phyloP scores from a whole-genome alignment of 2,113 vertebrate species.

The Cinclus mexicanus region DNA sequence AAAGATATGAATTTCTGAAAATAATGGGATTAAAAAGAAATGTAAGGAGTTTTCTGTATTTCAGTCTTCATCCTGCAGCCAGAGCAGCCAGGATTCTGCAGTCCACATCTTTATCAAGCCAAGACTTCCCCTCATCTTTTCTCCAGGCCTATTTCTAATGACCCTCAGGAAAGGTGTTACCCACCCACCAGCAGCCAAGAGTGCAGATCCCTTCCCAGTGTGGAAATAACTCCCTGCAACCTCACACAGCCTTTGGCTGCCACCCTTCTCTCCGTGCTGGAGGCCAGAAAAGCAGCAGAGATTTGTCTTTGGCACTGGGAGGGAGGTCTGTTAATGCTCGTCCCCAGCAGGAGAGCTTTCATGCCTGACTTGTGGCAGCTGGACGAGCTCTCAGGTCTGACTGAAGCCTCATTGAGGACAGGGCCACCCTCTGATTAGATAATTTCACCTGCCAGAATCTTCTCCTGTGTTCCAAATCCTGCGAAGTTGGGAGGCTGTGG shows the following conservation, averaged over 20 bases:
- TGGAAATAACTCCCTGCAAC: neutral
- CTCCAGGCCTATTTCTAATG: neutral
- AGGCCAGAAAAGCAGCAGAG: neutral
- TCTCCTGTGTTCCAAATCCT: neutral
- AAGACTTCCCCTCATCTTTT: neutral
- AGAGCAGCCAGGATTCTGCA: neutral
- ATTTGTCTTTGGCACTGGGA: neutral
- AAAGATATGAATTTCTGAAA: neutral
- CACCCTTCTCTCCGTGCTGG: neutral
- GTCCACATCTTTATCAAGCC: neutral
- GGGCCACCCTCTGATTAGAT: neutral
- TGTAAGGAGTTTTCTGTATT: neutral
- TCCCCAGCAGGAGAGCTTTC: neutral
- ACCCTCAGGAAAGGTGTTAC: neutral
- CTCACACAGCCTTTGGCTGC: neutral
- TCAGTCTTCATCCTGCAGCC: neutral
- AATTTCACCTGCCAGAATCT: neutral
- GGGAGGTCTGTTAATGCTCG: neutral
- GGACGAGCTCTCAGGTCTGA: neutral
- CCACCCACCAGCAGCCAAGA: neutral
- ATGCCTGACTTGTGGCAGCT: neutral
- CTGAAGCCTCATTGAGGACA: neutral
- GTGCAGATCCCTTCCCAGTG: neutral
- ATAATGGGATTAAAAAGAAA: neutral
- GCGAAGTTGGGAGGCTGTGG: fast-evolving